These are phyloP conservation scores for Furnarius figulus DNA, from an alignment of 2,113 vertebrate species.

Conservation along the genomic window DNA sequence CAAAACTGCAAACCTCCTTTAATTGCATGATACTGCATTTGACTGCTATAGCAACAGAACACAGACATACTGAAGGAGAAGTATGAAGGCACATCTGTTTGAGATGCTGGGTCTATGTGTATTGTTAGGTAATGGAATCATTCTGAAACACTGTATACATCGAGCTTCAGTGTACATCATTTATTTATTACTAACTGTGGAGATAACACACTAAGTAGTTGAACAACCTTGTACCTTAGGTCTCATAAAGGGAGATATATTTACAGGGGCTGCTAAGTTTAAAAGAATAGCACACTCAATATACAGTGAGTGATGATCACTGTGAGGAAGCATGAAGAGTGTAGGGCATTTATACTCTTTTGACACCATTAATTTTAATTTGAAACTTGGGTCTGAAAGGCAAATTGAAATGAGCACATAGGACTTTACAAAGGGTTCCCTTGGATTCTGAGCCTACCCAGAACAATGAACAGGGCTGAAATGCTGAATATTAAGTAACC, in stretches of 20 bases:
- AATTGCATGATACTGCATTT: background rate
- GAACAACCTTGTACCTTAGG: background rate
- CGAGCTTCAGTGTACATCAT: background rate
- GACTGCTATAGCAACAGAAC: background rate
- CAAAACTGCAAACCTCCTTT: background rate
- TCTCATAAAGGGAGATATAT: background rate
- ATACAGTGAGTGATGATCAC: background rate
- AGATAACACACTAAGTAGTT: background rate
- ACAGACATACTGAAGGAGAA: background rate
- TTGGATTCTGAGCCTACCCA: background rate
- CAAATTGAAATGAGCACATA: background rate
- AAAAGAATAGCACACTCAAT: background rate
- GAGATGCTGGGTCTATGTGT: background rate
- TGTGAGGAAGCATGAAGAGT: background rate
- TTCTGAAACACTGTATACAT: background rate
- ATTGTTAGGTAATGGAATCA: background rate
- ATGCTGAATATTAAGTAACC: background rate
- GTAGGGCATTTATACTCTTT: background rate
- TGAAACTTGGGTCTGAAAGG: background rate
- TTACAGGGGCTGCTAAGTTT: background rate
- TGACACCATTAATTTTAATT: slow-evolving; percentile 29
- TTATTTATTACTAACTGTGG: background rate
- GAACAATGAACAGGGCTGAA: background rate
- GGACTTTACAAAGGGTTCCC: background rate
- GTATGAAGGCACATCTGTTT: background rate